A percentile compares a stretch with the other conserved stretches of the same genome.
phyloP scores from a whole-genome alignment of 2,113 vertebrate genomes.

The Chlorodrepanis virens region DNA sequence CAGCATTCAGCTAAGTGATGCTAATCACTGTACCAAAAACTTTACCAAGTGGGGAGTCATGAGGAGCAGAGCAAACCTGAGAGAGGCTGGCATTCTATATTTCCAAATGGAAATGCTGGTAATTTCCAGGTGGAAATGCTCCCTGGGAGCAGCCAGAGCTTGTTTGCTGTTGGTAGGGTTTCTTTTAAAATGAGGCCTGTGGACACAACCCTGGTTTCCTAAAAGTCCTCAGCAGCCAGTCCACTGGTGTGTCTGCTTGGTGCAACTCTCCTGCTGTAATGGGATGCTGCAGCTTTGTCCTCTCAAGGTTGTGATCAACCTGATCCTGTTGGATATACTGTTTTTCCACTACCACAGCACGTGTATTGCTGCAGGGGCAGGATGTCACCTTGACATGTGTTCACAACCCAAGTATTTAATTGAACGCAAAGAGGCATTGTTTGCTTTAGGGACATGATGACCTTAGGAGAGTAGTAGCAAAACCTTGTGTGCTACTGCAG shows the following conservation, averaged over 20 bases:
- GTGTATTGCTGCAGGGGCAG: accelerated
- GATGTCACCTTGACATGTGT: not conserved
- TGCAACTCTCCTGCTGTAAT: not conserved
- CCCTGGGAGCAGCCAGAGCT: not conserved
- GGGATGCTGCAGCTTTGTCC: not conserved
- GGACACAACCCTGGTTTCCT: not conserved
- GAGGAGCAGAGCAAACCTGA: not conserved
- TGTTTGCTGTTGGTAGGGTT: not conserved
- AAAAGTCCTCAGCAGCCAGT: not conserved
- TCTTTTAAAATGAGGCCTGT: not conserved
- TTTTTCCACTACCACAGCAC: accelerated
- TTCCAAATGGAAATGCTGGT: not conserved
- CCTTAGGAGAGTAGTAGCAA: not conserved
- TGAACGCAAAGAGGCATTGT: not conserved
- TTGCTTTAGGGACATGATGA: not conserved
- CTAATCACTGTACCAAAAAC: constrained; percentile 30
- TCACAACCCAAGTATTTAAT: not conserved
- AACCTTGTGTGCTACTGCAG: not conserved
- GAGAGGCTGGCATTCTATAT: not conserved
- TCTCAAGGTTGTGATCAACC: not conserved
- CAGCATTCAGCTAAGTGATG: not conserved
- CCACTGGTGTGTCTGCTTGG: not conserved
- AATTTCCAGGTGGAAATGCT: not conserved
- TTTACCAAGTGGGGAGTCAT: not conserved
- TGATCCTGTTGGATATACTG: not conserved